A percentile compares a stretch with the other conserved stretches of the same genome.
Evolutionary conservation across 2,888 invertebrate genomes (phyloP).

Genomic region (Alloplasta piceator): DNA sequence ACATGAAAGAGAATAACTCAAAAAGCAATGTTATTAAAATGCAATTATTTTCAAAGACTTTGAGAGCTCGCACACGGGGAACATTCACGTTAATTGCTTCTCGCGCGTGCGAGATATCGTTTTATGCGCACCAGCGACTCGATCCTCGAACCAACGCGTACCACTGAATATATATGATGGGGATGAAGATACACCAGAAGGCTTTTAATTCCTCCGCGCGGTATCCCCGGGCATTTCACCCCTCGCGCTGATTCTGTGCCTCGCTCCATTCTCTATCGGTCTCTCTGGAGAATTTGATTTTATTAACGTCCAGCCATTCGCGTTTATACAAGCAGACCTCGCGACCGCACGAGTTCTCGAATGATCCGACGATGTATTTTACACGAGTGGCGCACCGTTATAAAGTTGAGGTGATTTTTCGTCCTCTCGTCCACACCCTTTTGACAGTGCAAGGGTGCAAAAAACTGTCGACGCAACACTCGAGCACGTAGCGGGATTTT

Average conservation of each 20-base stretch:
- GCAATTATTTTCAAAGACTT: too few relatives aligned
- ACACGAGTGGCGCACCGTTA: conserved; percentile 17
- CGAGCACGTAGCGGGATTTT: conserved; percentile 39
- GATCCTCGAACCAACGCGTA: too few relatives aligned
- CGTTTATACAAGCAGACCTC: conserved; percentile 4
- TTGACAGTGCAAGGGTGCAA: conserved; percentile 24
- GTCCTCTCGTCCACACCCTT: background rate
- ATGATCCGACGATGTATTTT: conserved; percentile 30
- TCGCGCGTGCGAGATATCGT: conserved; percentile 42
- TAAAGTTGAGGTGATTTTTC: conserved; percentile 14
- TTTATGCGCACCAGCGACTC: conserved; percentile 9
- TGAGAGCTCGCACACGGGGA: too few relatives aligned
- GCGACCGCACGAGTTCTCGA: conserved; percentile 22
- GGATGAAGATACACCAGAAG: background rate
- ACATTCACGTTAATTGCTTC: conserved; percentile 54
- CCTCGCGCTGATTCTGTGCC: conserved; percentile 13
- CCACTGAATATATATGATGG: background rate
- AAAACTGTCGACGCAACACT: conserved; percentile 41
- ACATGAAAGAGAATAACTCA: too few relatives aligned
- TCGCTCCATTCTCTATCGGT: conserved; percentile 8
- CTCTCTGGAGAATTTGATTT: conserved; percentile 51
- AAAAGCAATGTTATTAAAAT: too few relatives aligned
- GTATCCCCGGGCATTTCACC: conserved; percentile 13
- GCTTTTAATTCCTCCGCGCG: conserved; percentile 10
- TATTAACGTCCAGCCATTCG: conserved; percentile 33